These are phyloP conservation scores for Leucophenga maculata DNA, from an alignment of 2,888 invertebrate genomes.

Conservation along the genomic window DNA sequence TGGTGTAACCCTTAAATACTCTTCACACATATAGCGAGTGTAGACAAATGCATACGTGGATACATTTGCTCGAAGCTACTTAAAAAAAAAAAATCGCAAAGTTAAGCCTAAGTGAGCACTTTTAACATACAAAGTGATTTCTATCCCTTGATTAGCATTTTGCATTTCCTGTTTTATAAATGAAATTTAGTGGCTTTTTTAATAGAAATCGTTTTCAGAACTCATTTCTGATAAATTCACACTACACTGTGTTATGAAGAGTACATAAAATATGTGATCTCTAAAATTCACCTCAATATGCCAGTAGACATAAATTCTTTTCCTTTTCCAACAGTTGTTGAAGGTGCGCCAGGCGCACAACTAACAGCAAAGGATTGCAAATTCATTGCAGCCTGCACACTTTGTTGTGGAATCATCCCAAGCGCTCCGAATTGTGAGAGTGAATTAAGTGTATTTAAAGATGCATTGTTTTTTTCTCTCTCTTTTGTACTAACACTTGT, in stretches of 20 bases:
- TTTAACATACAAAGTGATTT: too few species aligned
- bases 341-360: slow-evolving; percentile 41
- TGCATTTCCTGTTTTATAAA: too few species aligned
- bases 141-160: too few species aligned
- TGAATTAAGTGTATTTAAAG: slow-evolving; percentile 71
- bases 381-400: slow-evolving; percentile 73
- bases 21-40: too few species aligned
- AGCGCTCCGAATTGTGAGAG: slow-evolving; percentile 70
- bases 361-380: slow-evolving; percentile 70
- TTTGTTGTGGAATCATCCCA: slow-evolving; percentile 71
- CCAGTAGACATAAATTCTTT: slow-evolving; percentile 38
- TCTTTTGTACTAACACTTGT: slow-evolving; percentile 48
- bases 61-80: too few species aligned
- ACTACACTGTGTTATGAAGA: slow-evolving; percentile 59
- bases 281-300: slow-evolving; percentile 48
- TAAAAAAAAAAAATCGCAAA: too few species aligned
- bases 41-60: too few species aligned
- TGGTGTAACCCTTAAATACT: too few species aligned
- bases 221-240: too few species aligned
- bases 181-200: too few species aligned
- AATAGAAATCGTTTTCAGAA: too few species aligned
- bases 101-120: slow-evolving; percentile 84
- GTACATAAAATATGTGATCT: neutral
- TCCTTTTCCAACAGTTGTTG: slow-evolving; percentile 73
- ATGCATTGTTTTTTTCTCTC: slow-evolving; percentile 70